Base-by-base conservation (phyloP, 1,140 invertebrate genomes). In the Lepidostoma basale region DNA sequence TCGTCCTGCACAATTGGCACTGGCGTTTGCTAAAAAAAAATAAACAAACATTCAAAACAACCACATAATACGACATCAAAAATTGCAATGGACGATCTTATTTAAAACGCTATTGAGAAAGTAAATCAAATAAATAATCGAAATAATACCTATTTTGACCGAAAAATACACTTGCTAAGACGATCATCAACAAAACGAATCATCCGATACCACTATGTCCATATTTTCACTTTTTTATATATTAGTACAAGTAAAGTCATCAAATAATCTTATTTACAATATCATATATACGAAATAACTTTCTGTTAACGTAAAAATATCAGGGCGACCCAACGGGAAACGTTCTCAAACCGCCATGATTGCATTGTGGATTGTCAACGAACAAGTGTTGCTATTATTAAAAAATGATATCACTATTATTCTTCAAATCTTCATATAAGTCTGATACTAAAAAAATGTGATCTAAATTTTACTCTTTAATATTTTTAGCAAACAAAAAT, bases 321-420 rank as follows among this genome's bases (percentile, higher is more conserved):
- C 77, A 80, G 79, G 81, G 78, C 80, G 81, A 80, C 78, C 80
- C 81, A 83, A 80, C 80, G 81, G 82, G 80, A 82, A 78, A 83
- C 67, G 80, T 80, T 74, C 78, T 77, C 77, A 79, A 80, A 81
- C 80, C 81, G 81, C 81, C 81, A 83, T 82, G 80, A 82, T 83
- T 83, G 81, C 81, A 83, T 83, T 82, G 81, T 82, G 80, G 81
- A 76, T 81, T 83, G 81, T 83, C 81, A 83, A 82, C 81, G 80
- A 77, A 76, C 56, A 69, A 39, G 77, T 81, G 78, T 80, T 83
- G 77, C 78, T 74, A 77, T 3, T 56, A 23, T 12, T 0, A 23
- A 36, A 30, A 49, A 18, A 18, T 20, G 20, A 47, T n/a, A n/a
- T n/a, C n/a, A n/a, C n/a, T n/a, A n/a, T n/a, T n/a, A n/a, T n/a